A percentile compares a stretch with the other conserved stretches of the same genome.
Evolutionary conservation across 2,113 vertebrate species (phyloP).

Genomic region (Apistogramma diplotaenia): DNA sequence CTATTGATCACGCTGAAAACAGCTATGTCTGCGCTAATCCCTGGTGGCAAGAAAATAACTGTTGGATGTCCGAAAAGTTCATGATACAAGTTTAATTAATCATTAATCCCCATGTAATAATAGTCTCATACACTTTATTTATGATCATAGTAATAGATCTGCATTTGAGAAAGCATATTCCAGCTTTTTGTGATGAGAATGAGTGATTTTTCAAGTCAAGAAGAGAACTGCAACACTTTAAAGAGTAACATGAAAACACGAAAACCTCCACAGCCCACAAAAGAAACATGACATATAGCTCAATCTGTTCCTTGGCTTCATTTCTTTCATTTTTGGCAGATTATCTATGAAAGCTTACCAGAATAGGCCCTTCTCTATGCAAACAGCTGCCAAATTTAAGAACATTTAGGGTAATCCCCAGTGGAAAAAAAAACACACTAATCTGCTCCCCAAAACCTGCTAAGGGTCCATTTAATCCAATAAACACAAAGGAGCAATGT

Average conservation of each 20-base stretch:
- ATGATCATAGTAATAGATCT: background rate
- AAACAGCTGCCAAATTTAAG: constrained; percentile 54
- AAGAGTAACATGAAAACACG: background rate
- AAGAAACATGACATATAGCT: background rate
- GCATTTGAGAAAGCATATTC: background rate
- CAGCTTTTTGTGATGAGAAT: background rate
- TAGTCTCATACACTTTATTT: background rate
- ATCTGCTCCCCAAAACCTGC: constrained; percentile 57
- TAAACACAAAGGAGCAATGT: constrained; percentile 43
- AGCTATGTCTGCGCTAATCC: background rate
- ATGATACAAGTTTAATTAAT: background rate
- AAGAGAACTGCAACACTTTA: background rate
- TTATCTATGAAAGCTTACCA: constrained; percentile 39
- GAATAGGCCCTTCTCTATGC: constrained; percentile 6
- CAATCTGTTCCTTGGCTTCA: constrained; percentile 41
- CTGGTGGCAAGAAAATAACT: background rate
- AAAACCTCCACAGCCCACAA: background rate
- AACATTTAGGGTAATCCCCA: constrained; percentile 43
- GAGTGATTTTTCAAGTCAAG: background rate
- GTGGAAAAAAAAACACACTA: constrained; percentile 28
- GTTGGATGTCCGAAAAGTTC: background rate
- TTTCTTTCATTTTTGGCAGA: constrained; percentile 23
- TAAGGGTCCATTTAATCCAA: constrained; percentile 64
- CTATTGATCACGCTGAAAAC: constrained; percentile 35
- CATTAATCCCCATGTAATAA: background rate